phyloP scores from a whole-genome alignment of 2,113 vertebrate genomes.

The Prionailurus viverrinus region DNA sequence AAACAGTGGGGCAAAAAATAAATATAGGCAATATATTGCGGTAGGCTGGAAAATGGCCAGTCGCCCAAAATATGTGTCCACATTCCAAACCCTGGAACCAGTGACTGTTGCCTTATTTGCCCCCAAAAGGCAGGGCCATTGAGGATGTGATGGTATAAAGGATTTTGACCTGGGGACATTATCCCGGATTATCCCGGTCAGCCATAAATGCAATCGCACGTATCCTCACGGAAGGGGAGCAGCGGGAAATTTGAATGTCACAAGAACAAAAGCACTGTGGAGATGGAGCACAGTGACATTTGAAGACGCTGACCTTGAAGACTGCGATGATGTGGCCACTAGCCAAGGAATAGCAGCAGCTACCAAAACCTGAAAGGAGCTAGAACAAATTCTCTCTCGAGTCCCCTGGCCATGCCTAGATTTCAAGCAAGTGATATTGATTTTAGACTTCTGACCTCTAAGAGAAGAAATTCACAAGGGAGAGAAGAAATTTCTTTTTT shows the following conservation, averaged over 20 bases:
- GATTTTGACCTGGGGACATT: too few species aligned
- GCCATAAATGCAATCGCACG: neutral
- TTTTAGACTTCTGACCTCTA: neutral
- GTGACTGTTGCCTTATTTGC: neutral
- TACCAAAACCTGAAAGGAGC: too few species aligned
- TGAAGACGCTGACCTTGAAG: neutral
- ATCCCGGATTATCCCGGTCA: neutral
- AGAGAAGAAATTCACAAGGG: neutral
- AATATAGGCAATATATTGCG: neutral
- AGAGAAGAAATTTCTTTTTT: too few species aligned
- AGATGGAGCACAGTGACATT: neutral
- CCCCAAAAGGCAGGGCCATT: neutral
- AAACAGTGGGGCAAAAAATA: neutral
- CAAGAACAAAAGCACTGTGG: neutral
- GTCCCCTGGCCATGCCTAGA: neutral
- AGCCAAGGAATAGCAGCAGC: neutral
- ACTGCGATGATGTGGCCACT: neutral
- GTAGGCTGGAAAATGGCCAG: neutral
- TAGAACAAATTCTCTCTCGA: too few species aligned
- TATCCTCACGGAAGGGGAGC: too few species aligned
- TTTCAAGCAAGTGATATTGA: neutral
- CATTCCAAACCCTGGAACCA: neutral
- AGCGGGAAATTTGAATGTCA: neutral
- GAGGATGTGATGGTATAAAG: neutral
- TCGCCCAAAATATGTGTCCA: neutral